Evolutionary conservation across 2,797 vertebrate species (phyloP).

Genomic region (Parauchenoglanis ngamensis): DNA sequence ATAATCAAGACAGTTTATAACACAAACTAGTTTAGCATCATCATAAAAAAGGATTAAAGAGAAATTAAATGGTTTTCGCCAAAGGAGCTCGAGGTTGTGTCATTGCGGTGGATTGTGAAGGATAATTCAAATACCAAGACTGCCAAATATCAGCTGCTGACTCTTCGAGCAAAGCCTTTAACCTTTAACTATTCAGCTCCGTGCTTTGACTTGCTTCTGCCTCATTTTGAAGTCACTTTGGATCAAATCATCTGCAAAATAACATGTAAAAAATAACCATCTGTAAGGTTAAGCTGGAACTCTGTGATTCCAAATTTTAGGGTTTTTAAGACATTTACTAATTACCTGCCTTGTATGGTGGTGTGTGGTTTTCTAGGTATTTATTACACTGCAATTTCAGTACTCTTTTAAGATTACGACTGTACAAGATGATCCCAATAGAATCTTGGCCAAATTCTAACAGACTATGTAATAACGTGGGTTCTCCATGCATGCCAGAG

Average conservation of each 20-base stretch:
- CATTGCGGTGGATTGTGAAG: neutral
- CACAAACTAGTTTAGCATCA: neutral
- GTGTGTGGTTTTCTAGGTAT: neutral
- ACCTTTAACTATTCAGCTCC: neutral
- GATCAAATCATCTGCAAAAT: neutral
- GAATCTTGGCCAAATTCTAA: neutral
- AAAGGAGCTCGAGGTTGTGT: neutral
- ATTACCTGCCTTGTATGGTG: neutral
- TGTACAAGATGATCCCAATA: neutral
- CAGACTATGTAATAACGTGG: neutral
- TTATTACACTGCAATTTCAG: neutral
- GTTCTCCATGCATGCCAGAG: neutral
- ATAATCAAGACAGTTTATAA: neutral
- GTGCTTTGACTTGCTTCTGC: no score
- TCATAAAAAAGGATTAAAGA: neutral
- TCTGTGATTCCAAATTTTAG: neutral
- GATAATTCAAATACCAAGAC: conserved; percentile 4
- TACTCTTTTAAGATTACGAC: neutral
- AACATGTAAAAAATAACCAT: neutral
- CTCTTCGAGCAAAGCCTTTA: neutral
- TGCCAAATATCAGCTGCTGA: neutral
- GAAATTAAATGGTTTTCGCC: neutral
- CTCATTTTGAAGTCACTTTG: neutral
- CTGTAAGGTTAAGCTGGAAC: neutral
- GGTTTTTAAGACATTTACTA: neutral